Percentiles rank a stretch among this genome's conserved stretches.
phyloP scores from a whole-genome alignment of 2,797 vertebrate genomes.

The Gallinago stenura region DNA sequence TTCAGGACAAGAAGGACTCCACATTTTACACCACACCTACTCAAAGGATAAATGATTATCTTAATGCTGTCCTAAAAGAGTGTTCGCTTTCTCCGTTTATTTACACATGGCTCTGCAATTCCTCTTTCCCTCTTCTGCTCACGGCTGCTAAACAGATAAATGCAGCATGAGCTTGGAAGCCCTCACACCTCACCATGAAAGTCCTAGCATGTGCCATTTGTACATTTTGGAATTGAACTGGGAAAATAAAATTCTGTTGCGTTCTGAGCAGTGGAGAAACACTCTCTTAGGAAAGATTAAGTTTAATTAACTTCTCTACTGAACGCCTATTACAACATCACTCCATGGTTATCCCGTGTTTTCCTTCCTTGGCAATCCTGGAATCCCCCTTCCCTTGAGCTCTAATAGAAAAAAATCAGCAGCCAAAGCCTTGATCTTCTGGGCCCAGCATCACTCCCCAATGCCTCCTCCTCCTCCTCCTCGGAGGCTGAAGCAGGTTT shows the following conservation, averaged over 20 bases:
- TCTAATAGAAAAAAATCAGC: neutral
- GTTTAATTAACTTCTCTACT: neutral
- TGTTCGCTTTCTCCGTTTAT: neutral
- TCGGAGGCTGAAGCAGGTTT: neutral
- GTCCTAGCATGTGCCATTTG: fast-evolving
- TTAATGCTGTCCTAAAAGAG: neutral
- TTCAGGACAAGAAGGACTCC: neutral
- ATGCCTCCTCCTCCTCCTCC: neutral
- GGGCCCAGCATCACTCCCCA: fast-evolving
- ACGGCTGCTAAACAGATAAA: neutral
- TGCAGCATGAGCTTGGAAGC: neutral
- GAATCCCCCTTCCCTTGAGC: neutral
- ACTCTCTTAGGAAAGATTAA: neutral
- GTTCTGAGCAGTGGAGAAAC: neutral
- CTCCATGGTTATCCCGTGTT: fast-evolving
- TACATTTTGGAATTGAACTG: neutral
- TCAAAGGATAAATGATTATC: neutral
- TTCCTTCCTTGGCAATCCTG: neutral
- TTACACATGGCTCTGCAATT: neutral
- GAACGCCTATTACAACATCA: neutral
- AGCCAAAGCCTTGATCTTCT: neutral
- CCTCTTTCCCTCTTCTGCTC: neutral
- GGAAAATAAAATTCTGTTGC: neutral
- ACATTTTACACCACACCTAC: neutral
- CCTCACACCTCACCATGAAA: fast-evolving